Percentiles rank a stretch among this genome's conserved stretches.
Evolutionary conservation across 2,888 invertebrate species (phyloP).

Genomic region (Cylloceria caligata): DNA sequence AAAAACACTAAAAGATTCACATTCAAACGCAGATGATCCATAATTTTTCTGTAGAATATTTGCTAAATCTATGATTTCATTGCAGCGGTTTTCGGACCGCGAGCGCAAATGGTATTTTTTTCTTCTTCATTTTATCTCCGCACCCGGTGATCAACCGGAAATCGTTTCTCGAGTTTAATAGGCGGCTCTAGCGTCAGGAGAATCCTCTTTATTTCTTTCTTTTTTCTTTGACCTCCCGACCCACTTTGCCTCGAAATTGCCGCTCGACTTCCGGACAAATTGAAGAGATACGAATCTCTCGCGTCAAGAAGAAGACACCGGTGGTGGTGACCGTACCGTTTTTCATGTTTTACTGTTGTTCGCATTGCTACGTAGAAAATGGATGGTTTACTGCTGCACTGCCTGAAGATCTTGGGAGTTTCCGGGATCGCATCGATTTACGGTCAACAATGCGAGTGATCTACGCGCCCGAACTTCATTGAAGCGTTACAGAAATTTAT

Average conservation of each 20-base stretch:
- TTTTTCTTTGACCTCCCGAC: constrained; percentile 15
- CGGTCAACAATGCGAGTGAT: not conserved
- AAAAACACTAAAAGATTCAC: not conserved
- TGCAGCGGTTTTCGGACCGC: not conserved
- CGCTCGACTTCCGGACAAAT: constrained; percentile 30
- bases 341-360: constrained; percentile 2
- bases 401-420: not conserved
- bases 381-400: not conserved
- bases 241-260: constrained; percentile 8
- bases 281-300: constrained; percentile 7
- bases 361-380: not conserved
- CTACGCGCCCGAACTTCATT: not conserved
- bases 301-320: not conserved
- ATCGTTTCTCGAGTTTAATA: constrained; percentile 32
- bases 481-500: constrained; percentile 5
- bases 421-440: constrained; percentile 5
- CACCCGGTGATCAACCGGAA: constrained; percentile 29
- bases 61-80: not conserved
- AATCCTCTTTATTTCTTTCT: constrained; percentile 12
- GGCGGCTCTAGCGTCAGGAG: not conserved
- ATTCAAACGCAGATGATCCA: no score
- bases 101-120: not conserved
- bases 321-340: constrained; percentile 14
- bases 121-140: not conserved
- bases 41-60: not conserved